Conservation (phyloP, 1,140 invertebrate genomes). For the Panagrolaimus sp. region DNA sequence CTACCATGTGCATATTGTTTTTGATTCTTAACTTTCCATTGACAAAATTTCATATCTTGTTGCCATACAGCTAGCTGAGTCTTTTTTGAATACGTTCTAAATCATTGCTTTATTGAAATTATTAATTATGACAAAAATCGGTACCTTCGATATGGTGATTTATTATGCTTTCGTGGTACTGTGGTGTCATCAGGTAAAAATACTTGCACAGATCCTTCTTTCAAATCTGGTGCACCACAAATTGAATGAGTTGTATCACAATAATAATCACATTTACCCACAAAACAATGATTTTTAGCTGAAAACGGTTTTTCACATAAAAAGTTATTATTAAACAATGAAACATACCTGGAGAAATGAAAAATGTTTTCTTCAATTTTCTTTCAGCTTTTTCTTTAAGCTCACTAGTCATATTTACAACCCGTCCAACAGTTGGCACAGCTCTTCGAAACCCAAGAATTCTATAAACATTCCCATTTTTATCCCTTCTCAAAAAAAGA, state of each 20-base stretch:
- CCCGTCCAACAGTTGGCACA: slow-evolving; percentile 82
- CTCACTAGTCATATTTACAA: slow-evolving; percentile 84
- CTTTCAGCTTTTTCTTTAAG: slow-evolving; percentile 78
- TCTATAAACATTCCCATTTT: slow-evolving; percentile 63
- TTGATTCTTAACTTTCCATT: slow-evolving; percentile 72
- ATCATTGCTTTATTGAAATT: not conserved
- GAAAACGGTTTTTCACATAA: slow-evolving; percentile 17
- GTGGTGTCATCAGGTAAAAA: slow-evolving; percentile 74
- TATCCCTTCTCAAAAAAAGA: not conserved
- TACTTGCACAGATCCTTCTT: slow-evolving; percentile 91
- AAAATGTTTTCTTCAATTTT: slow-evolving; percentile 64
- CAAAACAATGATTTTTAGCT: slow-evolving; percentile 64
- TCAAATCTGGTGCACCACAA: slow-evolving; percentile 84
- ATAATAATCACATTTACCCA: slow-evolving; percentile 86
- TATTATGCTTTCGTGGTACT: slow-evolving; percentile 80
- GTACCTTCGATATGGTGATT: slow-evolving; percentile 88
- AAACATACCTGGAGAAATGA: slow-evolving; percentile 60
- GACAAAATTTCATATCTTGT: slow-evolving; percentile 82
- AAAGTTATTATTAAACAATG: not conserved
- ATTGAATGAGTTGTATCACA: slow-evolving; percentile 96
- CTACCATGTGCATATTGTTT: slow-evolving; percentile 83
- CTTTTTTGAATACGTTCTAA: slow-evolving; percentile 77
- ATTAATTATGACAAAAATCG: not conserved
- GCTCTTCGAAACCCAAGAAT: slow-evolving; percentile 75
- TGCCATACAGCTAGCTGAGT: slow-evolving; percentile 90